Percentiles rank a stretch among this genome's conserved stretches.
Conservation (phyloP, 2,888 invertebrate genomes). For the Drosophila formosana region DNA sequence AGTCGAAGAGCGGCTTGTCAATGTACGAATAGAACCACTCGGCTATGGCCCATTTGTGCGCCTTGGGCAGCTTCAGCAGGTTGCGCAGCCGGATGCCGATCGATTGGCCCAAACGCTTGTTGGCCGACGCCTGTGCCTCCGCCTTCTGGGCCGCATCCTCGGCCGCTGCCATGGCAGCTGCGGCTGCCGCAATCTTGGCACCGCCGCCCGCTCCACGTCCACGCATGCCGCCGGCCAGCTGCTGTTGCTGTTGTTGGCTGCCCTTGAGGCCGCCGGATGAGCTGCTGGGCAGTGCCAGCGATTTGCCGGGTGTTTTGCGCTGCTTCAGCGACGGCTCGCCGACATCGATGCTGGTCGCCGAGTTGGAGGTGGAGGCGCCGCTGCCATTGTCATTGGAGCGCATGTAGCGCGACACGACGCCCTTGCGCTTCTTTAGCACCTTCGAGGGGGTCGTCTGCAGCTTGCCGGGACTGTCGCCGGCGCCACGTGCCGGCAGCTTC, state of each 20-base stretch:
- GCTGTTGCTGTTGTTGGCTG: constrained; percentile 3
- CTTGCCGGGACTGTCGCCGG: constrained; percentile 47
- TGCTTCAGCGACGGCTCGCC: constrained; percentile 22
- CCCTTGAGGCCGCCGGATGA: constrained; percentile 6
- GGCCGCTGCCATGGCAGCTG: constrained; percentile 39
- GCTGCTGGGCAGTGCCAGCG: constrained; percentile 14
- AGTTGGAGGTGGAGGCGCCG: constrained; percentile 30
- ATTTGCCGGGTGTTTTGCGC: constrained; percentile 35
- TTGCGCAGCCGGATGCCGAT: constrained; percentile 96
- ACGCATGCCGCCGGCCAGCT: constrained; percentile 1
- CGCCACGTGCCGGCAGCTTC: constrained; percentile 59
- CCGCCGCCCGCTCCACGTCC: constrained; percentile 18
- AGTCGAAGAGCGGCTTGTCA: constrained; percentile 96
- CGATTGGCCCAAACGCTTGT: constrained; percentile 94
- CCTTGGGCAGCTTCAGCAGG: constrained; percentile 97
- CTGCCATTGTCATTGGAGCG: constrained; percentile 71
- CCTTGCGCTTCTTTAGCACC: constrained; percentile 85
- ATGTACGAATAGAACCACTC: constrained; percentile 99
- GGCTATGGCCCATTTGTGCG: constrained; percentile 99
- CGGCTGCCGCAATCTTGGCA: constrained; percentile 28
- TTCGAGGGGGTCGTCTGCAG: constrained; percentile 85
- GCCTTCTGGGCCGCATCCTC: constrained; percentile 60
- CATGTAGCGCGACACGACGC: constrained; percentile 85
- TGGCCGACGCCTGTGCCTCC: constrained; percentile 88
- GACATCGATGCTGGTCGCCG: constrained; percentile 25